Base-by-base conservation (phyloP, 1,140 invertebrate species). In the Cydia amplana region DNA sequence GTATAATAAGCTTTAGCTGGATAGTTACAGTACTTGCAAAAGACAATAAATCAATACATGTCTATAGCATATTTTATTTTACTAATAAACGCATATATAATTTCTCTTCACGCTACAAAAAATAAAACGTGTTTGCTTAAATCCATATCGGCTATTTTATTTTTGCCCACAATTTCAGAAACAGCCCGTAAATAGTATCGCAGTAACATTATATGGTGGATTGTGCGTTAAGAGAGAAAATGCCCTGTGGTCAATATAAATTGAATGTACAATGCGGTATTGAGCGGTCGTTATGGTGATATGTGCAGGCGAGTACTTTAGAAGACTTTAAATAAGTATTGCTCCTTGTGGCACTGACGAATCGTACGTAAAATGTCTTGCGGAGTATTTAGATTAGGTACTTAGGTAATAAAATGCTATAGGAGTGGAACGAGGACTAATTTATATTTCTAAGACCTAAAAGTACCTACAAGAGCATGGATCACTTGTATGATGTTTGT, bases 241-340 rank as follows among this genome's bases (percentile, higher is more conserved):
- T 88, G 86, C 84, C 83, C 84, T 86, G 85, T 88, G 83, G 88
- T 87, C 85, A 88, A 81, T 85, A 87, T 89, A 90, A 89, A 89
- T 90, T 89, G 84, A 87, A 85, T 87, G 81, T 80, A 90, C 82
- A 85, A 87, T 86, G 84, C 84, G 70, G 83, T 83, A 87, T 86
- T 86, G 84, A 88, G 82, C 79, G 83, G 87, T 88, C 85, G 84
- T 90, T 88, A 90, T 78, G 76, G 82, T 88, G 86, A 89, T 87
- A 85, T 88, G 86, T 87, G 83, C 79, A 77, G 72, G 78, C 78
- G 80, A 73, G 77, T 80, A 79, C 78, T 83, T 78, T 85, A 77
- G 74, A 80, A 78, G 73, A 65, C 72, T 81, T 79, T 78, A 43
- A 70, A 51, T 51, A 64, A 70, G 60, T 51, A 64, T 75, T 77